A percentile compares a stretch with the other conserved stretches of the same genome.
phyloP scores from a whole-genome alignment of 1,140 invertebrate species.

The Macrotrachela quadricornifera region DNA sequence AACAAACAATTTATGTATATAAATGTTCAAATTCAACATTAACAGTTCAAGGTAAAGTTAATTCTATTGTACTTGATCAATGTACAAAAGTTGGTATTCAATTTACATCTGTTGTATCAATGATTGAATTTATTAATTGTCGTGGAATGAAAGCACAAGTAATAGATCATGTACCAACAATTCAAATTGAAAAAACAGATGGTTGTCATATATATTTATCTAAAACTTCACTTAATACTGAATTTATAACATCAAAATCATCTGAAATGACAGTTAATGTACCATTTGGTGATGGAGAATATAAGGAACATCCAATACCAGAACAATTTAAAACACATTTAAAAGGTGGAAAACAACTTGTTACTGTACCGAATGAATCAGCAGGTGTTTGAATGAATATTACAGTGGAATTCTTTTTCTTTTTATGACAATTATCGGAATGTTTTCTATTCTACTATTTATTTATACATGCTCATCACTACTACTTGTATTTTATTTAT shows the following conservation, averaged over 20 bases:
- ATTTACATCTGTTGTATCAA: conserved; percentile 79
- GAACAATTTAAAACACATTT: conserved; percentile 73
- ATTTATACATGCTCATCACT: too few species aligned
- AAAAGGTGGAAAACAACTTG: too few species aligned
- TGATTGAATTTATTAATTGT: conserved; percentile 92
- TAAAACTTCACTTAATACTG: conserved; percentile 58
- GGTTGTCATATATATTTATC: conserved; percentile 91
- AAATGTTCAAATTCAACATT: conserved; percentile 62
- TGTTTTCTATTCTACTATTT: too few species aligned
- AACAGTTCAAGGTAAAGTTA: conserved; percentile 74
- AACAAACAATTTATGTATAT: conserved; percentile 90
- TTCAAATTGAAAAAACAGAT: conserved; percentile 94
- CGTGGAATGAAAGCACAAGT: conserved; percentile 94
- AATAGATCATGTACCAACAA: conserved; percentile 73
- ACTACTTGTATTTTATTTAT: too few species aligned
- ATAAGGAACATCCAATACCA: conserved; percentile 70
- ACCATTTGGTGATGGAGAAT: conserved; percentile 68
- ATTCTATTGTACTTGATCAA: conserved; percentile 67
- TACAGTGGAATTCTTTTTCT: too few species aligned
- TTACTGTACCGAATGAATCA: too few species aligned
- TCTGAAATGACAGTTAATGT: conserved; percentile 94
- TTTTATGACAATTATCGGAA: too few species aligned
- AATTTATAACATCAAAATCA: conserved; percentile 75
- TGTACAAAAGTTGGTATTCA: conserved; percentile 87
- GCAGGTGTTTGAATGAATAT: too few species aligned